Evolutionary conservation across 2,797 vertebrate genomes (phyloP).

Genomic region (Hirundo rustica): DNA sequence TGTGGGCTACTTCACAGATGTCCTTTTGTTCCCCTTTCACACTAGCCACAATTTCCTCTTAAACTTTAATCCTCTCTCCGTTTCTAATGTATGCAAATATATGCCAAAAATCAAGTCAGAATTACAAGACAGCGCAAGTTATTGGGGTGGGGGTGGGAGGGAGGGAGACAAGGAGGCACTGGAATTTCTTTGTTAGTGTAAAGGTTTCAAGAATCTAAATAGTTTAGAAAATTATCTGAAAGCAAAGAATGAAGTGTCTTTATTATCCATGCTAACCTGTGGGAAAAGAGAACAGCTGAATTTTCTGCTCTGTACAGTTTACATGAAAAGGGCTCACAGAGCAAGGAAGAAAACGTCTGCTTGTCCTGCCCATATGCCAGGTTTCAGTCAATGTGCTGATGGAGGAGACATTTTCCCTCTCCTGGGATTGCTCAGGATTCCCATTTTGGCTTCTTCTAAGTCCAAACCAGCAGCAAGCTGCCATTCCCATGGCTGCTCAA

Average conservation of each 20-base stretch:
- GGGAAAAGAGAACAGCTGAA: not conserved
- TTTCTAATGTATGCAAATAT: conserved; percentile 72
- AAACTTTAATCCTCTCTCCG: conserved; percentile 70
- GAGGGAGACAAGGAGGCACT: conserved; percentile 6
- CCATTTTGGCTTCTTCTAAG: not conserved
- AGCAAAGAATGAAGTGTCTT: not conserved
- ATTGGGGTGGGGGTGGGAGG: not conserved
- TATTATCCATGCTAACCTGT: not conserved
- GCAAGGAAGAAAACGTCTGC: not conserved
- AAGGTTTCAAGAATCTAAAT: conserved; percentile 37
- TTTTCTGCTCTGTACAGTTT: not conserved
- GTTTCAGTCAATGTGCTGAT: not conserved
- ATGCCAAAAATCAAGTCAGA: conserved; percentile 66
- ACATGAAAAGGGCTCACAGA: not conserved
- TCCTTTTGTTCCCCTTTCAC: conserved; percentile 77
- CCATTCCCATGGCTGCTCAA: not conserved
- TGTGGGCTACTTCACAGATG: conserved; percentile 76
- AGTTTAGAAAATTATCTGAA: conserved; percentile 45
- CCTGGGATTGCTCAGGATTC: not conserved
- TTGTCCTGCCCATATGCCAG: not conserved
- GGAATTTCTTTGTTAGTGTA: conserved; percentile 50
- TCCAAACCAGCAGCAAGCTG: not conserved
- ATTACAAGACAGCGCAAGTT: conserved; percentile 56
- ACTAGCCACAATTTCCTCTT: conserved; percentile 75
- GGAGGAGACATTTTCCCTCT: not conserved